phyloP scores from a whole-genome alignment of 2,113 vertebrate species.

The Setophaga coronata region DNA sequence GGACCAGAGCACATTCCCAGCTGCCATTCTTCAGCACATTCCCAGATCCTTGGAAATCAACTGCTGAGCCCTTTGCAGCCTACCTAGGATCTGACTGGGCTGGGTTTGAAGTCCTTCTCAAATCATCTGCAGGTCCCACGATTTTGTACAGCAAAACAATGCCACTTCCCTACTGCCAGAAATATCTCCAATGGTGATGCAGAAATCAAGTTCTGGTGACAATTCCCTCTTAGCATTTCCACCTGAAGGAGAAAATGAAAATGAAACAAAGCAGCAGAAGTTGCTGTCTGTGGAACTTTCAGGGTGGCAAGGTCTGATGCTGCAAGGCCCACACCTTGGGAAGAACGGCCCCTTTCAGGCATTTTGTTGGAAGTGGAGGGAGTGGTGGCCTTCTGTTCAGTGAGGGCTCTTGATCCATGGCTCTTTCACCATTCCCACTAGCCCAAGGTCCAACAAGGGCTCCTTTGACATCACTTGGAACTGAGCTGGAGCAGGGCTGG shows the following conservation, averaged over 20 bases:
- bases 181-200: fast-evolving
- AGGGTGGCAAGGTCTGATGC: background rate
- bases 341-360: background rate
- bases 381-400: background rate
- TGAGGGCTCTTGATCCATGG: background rate
- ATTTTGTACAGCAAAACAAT: background rate
- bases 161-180: fast-evolving
- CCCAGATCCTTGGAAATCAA: background rate
- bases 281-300: background rate
- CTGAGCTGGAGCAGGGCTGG: background rate
- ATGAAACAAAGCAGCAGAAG: background rate
- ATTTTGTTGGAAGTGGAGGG: background rate
- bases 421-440: background rate
- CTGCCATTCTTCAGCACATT: background rate
- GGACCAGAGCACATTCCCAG: background rate
- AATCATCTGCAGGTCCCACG: background rate
- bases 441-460: background rate
- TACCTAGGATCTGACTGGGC: background rate
- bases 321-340: fast-evolving
- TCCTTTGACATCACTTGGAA: conserved; percentile 11
- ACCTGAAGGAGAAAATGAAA: background rate
- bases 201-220: background rate
- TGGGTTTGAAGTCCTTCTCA: background rate
- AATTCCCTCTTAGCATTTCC: background rate
- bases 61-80: background rate